Conservation (phyloP, 2,888 invertebrate species). For the Onthophagus sagittarius region DNA sequence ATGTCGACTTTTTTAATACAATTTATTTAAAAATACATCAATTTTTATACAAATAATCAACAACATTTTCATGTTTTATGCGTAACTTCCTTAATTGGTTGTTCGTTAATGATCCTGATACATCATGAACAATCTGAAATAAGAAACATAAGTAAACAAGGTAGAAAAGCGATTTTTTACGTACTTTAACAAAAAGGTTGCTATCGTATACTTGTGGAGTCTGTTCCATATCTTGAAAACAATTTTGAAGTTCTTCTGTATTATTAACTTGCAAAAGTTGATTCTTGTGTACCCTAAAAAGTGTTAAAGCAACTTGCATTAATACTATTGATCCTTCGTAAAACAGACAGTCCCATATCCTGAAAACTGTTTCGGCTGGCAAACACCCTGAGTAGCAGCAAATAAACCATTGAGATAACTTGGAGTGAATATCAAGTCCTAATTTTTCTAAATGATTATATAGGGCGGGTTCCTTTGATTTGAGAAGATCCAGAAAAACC, state of each 20-base stretch:
- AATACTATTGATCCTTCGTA: conserved; percentile 92
- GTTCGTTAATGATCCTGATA: conserved; percentile 73
- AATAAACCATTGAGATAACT: conserved; percentile 94
- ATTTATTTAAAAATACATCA: too few relatives aligned
- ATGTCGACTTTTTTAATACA: too few relatives aligned
- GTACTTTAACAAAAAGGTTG: conserved; percentile 84
- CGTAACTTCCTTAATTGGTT: conserved; percentile 62
- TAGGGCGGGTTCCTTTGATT: conserved; percentile 75
- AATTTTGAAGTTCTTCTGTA: conserved; percentile 74
- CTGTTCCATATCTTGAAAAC: conserved; percentile 78
- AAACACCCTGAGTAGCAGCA: conserved; percentile 91
- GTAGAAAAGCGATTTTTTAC: conserved; percentile 30
- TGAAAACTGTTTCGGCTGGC: conserved; percentile 88
- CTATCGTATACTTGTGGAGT: conserved; percentile 78
- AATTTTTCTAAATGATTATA: conserved; percentile 74
- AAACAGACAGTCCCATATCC: conserved; percentile 96
- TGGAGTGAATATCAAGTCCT: conserved; percentile 85
- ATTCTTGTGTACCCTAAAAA: conserved; percentile 70
- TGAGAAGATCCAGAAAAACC: conserved; percentile 82
- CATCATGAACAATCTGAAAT: conserved; percentile 75
- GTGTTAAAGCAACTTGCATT: conserved; percentile 81
- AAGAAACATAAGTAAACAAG: not conserved
- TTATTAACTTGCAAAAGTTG: conserved; percentile 74
- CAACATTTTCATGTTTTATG: conserved; percentile 44
- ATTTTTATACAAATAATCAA: too few relatives aligned